A percentile compares a stretch with the other conserved stretches of the same genome.
Evolutionary conservation across 35 echinoderm and acorn worm genomes (phyloP).

Genomic region (Apostichopus californicus): DNA sequence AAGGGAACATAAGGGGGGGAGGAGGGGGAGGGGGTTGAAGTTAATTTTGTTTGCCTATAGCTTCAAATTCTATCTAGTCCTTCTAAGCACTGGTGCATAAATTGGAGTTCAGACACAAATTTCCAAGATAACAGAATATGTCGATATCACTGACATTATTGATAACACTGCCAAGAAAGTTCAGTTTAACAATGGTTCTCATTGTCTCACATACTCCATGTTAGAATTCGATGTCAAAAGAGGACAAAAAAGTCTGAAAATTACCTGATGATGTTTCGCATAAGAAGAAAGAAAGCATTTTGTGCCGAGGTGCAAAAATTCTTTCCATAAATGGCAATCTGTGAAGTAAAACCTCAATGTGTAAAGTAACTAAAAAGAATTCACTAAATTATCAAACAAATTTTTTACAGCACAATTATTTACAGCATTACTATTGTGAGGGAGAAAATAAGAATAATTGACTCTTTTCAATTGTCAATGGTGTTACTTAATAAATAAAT

Average conservation of each 20-base stretch:
- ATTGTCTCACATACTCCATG: not conserved
- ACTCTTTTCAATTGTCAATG: no score
- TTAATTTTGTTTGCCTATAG: no score
- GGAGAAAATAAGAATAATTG: no score
- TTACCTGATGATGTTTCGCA: constrained; percentile 95
- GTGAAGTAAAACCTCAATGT: constrained; percentile 9
- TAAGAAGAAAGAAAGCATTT: constrained; percentile 90
- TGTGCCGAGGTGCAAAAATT: constrained; percentile 95
- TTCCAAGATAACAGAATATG: no score
- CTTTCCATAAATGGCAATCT: constrained; percentile 96
- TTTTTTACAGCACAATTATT: not conserved
- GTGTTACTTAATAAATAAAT: no score
- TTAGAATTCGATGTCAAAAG: no score
- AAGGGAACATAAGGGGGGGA: no score
- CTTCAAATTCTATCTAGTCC: no score
- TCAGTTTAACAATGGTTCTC: not conserved
- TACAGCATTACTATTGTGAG: no score
- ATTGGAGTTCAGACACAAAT: no score
- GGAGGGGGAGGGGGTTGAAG: no score
- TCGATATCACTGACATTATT: not conserved
- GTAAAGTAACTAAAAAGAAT: not conserved
- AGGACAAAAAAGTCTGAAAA: not conserved
- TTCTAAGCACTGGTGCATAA: no score
- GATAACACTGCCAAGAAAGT: not conserved
- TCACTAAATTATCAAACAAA: not conserved